These are phyloP conservation scores for Desoria tigrina DNA, from an alignment of 2,888 invertebrate genomes.

Conservation along the genomic window DNA sequence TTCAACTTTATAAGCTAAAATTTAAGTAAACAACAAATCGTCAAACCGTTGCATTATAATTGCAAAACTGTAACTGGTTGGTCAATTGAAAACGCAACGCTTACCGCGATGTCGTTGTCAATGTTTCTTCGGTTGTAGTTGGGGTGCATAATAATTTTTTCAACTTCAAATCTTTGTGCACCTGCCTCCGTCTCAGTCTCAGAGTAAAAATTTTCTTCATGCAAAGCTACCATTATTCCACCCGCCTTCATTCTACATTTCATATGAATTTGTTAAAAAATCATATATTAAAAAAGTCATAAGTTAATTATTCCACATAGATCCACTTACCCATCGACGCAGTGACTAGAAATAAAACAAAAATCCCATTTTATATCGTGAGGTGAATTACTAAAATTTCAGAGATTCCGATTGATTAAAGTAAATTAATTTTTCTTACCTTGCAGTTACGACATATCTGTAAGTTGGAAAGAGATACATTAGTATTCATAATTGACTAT, in stretches of 20 bases:
- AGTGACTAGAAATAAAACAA: conserved; percentile 35
- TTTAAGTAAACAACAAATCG: neutral
- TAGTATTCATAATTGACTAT: too few species aligned
- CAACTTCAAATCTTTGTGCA: conserved; percentile 24
- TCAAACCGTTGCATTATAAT: conserved; percentile 5
- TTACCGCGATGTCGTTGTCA: conserved; percentile 49
- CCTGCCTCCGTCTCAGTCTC: conserved; percentile 27
- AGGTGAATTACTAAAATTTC: neutral
- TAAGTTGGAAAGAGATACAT: neutral
- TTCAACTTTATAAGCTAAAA: conserved; percentile 41
- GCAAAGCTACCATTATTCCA: conserved; percentile 44
- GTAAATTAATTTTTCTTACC: conserved; percentile 21
- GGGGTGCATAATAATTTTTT: conserved; percentile 45
- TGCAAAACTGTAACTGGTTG: neutral
- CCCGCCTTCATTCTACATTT: conserved; percentile 38
- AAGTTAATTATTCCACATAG: neutral
- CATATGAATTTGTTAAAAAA: neutral
- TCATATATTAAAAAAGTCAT: neutral
- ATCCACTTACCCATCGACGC: conserved; percentile 48
- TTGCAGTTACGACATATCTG: conserved; percentile 32
- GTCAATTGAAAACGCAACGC: neutral
- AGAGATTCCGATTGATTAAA: neutral
- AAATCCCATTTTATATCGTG: neutral
- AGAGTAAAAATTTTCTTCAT: conserved; percentile 48
- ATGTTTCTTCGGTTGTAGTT: conserved; percentile 40